Base-by-base conservation (phyloP, 2,113 vertebrate genomes). In the Psilopogon haemacephalus region DNA sequence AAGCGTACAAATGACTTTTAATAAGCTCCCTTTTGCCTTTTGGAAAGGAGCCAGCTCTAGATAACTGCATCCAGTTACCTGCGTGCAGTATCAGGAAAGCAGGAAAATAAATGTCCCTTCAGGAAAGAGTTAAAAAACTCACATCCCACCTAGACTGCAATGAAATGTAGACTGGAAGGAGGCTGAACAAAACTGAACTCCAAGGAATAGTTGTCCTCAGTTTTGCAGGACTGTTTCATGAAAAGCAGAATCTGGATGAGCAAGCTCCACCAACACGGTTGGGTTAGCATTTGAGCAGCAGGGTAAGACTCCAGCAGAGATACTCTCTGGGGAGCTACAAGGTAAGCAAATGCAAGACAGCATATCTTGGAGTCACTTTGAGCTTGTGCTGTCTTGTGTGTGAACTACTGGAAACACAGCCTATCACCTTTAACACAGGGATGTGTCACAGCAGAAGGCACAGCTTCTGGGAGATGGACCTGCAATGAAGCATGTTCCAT, bases 191-290 rank as follows among this genome's bases (percentile, higher is more conserved):
- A 48, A 13, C 63, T 5, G 9, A 64, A 52, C 28, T n/a, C 44
- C 3, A 5, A 30, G 42, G 17, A 71, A 65, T 0, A 28, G 48
- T 0, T 20, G 27, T 54, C 9, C 44, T 40, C 8, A 18, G 0
- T 62, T 84, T 24, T 33, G 15, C 35, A 38, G 8, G n/a, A 9
- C 54, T 62, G 12, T 23, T 67, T 12, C 89, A 30, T 1, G 1
- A 28, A 63, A 75, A 65, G 46, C 38, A 82, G 60, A 38, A 19
- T 21, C 23, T 33, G 68, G 32, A 42, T 35, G 33, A 63, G 54
- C 9, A 13, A 63, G 6, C 13, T 30, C 56, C 58, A 17, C 11
- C 56, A 40, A 32, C 55, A 56, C 0, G 0, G 38, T 1, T 46
- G n/a, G 35, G 79, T 30, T 65, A 92, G 40, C 55, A 35, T 42